A percentile compares a stretch with the other conserved stretches of the same genome.
phyloP scores from a whole-genome alignment of 2,888 invertebrate genomes.

The Scaptodrosophila latifasciaeformis region DNA sequence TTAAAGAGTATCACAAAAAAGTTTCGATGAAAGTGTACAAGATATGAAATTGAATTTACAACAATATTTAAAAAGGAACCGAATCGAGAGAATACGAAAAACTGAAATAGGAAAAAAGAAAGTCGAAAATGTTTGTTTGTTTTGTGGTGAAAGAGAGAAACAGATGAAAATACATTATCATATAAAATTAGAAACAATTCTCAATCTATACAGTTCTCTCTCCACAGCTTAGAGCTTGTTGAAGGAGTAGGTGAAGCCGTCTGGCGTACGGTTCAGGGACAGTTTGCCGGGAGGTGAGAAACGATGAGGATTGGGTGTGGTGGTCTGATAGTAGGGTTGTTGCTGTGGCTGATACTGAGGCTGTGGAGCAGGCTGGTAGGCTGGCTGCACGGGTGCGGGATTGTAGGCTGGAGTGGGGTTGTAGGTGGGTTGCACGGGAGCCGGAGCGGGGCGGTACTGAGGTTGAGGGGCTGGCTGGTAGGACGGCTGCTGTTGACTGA shows the following conservation, averaged over 20 bases:
- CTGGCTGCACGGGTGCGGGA: conserved; percentile 66
- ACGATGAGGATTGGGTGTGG: conserved; percentile 83
- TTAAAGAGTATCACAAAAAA: conserved; percentile 64
- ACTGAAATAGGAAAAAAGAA: conserved; percentile 15
- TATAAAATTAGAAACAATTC: conserved; percentile 47
- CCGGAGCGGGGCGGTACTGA: conserved; percentile 65
- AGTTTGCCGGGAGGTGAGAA: conserved; percentile 91
- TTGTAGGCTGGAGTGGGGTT: conserved; percentile 75
- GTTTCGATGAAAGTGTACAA: conserved; percentile 56
- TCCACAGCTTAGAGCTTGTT: conserved; percentile 77
- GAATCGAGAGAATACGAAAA: conserved; percentile 15
- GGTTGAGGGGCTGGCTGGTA: conserved; percentile 74
- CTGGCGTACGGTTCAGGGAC: conserved; percentile 89
- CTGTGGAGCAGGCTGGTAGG: conserved; percentile 77
- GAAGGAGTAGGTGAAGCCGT: conserved; percentile 91
- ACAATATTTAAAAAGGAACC: conserved; percentile 26
- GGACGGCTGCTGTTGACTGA: conserved; percentile 66
- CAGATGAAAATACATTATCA: conserved; percentile 21
- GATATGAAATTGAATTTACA: conserved; percentile 24
- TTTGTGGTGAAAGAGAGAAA: conserved; percentile 21
- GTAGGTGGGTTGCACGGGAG: conserved; percentile 59
- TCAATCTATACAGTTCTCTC: conserved; percentile 62
- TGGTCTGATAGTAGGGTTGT: conserved; percentile 73
- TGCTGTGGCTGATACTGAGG: conserved; percentile 37
- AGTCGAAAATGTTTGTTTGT: conserved; percentile 14